Evolutionary conservation across 37 sponge, comb jelly and placozoan genomes (phyloP), one percentile per base, ranked within the genome.

Genomic region (Ephydatia muelleri): DNA sequence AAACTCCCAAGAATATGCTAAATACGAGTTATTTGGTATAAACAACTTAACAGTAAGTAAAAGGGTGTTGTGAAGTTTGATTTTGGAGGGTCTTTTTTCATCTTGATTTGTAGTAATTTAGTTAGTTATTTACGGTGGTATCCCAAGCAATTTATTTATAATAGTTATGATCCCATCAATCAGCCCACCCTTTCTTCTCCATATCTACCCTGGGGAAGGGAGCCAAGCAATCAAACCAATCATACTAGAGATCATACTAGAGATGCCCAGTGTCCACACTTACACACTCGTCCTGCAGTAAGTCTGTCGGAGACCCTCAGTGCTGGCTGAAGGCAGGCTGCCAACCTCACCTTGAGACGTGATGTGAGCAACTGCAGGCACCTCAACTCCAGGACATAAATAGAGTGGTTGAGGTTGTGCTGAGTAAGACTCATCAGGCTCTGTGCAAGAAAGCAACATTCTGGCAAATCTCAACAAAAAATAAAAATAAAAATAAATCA

Each of bases 321-420:
- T 23, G 78, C 37, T 22, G 78, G 77, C 67, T 70, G 34, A 28
- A 33, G 38, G 40, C 13, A 25, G 35, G 32, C 49, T 6, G 67
- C 69, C 57, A 76, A 16, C 32, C 78, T 38, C 47, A 23, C 43
- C 37, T 43, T 39, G 65, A 88, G 78, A 5, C 64, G 39, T n/a
- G 26, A 26, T 32, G 72, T 70, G 72, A 78, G 47, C 40, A 27
- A 23, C 67, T 83, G 72, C 67, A 83, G 76, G 70, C 83, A 88
- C 28, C 29, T 32, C 32, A 88, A 67, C 37, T 38, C 70, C 21
- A 75, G 32, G 47, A n/a, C 43, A 83, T 57, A 32, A 22, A 74
- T n/a, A 36, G 67, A 19, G 23, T 5, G 77, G 38, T 23, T 38
- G 67, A 38, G 31, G 19, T 29, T 49, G 27, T 23, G 21, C 49